These are phyloP conservation scores for Styela clava DNA, from an alignment of 23 tunicate species.

Conservation along the genomic window DNA sequence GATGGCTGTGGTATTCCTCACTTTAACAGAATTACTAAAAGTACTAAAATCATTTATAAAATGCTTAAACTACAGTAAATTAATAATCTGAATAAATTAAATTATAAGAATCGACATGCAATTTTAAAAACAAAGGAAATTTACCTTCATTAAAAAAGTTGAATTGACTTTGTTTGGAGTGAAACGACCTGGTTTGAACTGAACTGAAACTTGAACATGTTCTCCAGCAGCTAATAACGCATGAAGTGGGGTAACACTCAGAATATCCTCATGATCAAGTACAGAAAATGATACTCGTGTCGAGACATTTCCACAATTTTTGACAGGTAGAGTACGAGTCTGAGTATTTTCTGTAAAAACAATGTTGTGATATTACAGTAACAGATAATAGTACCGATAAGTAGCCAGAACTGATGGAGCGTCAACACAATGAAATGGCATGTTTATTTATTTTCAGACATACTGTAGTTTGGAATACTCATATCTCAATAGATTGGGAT, in stretches of 20 bases:
- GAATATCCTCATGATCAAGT: slow-evolving; percentile 20
- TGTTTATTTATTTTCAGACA: slow-evolving; percentile 24
- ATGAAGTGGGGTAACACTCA: slow-evolving; percentile 34
- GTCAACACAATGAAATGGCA: neutral
- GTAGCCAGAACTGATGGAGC: neutral
- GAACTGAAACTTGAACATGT: slow-evolving; percentile 45
- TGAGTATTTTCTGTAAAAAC: slow-evolving; percentile 14
- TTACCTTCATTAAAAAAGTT: slow-evolving; percentile 25
- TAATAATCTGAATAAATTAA: too few relatives aligned
- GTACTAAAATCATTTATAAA: too few relatives aligned
- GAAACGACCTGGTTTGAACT: slow-evolving; percentile 24
- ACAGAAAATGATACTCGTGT: slow-evolving; percentile 52
- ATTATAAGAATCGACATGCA: too few relatives aligned
- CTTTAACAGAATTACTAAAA: too few relatives aligned
- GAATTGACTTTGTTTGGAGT: neutral
- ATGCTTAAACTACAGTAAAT: too few relatives aligned
- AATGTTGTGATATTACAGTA: too few relatives aligned
- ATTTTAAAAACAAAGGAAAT: too few relatives aligned
- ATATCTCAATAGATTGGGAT: too few relatives aligned
- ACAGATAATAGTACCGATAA: too few relatives aligned
- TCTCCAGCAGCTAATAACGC: slow-evolving; percentile 69
- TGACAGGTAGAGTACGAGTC: slow-evolving; percentile 46
- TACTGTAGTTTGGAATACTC: too few relatives aligned
- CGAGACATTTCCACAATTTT: slow-evolving; percentile 71
- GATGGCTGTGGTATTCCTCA: too few relatives aligned